Base-by-base conservation (phyloP, 2,888 invertebrate species). In the Ernsta delagoae region DNA sequence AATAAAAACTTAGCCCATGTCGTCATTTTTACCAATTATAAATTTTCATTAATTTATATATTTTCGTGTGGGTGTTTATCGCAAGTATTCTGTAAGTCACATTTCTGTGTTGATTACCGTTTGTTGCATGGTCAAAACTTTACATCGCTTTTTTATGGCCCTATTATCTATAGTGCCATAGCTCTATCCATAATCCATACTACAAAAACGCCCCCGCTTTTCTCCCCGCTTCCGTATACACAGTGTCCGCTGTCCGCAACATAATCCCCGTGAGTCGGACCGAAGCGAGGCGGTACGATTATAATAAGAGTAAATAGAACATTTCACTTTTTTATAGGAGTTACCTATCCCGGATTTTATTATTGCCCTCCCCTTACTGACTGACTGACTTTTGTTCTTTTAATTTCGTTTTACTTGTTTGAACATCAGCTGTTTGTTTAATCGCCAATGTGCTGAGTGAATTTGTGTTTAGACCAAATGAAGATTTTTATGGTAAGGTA, bases 231-330 rank as follows among this genome's bases (percentile, higher is more conserved):
- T 7, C 36, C 70, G 62, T 67, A 56, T 36, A 41, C 53, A 54
- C 59, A 56, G 34, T 53, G 63, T 11, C 9, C 59, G 12, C 61
- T 39, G 31, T 67, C 24, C 43, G n/a, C 50, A 54, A 43, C 70
- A 61, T 70, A 72, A 72, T 74, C 72, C 72, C 66, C 69, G 62
- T 64, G 59, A 70, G 70, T 65, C 70, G 41, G 60, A 66, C 64
- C 59, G 56, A 59, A 64, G 61, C 61, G 56, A 57, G 68, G 68
- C 70, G 71, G 73, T 70, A 68, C 72, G 73, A 73, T 24, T 73
- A 72, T 77, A 75, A 76, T 75, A 73, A 75, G 75, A 73, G 75
- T 66, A 75, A 77, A 77, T 74, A 77, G 75, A 48, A 61, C 54
- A 56, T 36, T 57, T 57, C 68, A 68, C 56, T 68, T 68, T 68